Evolutionary conservation across 2,113 vertebrate species (phyloP), one percentile per base, ranked within the genome.

Genomic region (Marmota flaviventris): DNA sequence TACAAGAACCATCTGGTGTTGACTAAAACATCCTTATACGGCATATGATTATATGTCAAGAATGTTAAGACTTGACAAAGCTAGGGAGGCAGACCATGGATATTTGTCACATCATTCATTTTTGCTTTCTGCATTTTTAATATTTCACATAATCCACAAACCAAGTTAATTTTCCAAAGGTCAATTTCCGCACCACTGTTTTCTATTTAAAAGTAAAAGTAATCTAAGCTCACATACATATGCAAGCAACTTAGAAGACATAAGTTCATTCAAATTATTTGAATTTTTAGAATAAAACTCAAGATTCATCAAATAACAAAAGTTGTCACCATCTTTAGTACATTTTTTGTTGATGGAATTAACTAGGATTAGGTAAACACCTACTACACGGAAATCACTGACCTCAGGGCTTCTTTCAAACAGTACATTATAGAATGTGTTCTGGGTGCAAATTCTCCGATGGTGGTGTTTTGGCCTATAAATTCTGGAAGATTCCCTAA

Each of bases 241-340:
- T 3, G 48, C 10, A 56, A 84, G 32, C 13, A 85, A 89, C 32
- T 69, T 87, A 75, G 12, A 48, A 25, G 2, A 78, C 8, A 63
- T 29, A 61, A 78, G 5, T 77, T 82, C 63, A 51, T 4, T n/a
- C 22, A 53, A 39, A 82, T 37, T 70, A n/a, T 65, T 92, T 77
- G 89, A 53, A 81, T 63, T 76, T 86, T 95, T 39, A 95, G 10
- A 78, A 72, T 84, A 88, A 79, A 94, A 77, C 10, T 22, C 58
- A 6, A 94, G 7, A 72, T 22, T 58, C 45, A 78, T 48, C 25
- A 65, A 78, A 78, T 34, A 58, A 67, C 11, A 56, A 24, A 81
- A 48, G 18, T 53, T 83, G 56, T 84, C 13, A 27, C 76, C 65
- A 3, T 0, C 2, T 39, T 53, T 58, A 48, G 17, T 32, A 86